phyloP scores from a whole-genome alignment of 2,797 vertebrate species.

The Apodemus agrarius region DNA sequence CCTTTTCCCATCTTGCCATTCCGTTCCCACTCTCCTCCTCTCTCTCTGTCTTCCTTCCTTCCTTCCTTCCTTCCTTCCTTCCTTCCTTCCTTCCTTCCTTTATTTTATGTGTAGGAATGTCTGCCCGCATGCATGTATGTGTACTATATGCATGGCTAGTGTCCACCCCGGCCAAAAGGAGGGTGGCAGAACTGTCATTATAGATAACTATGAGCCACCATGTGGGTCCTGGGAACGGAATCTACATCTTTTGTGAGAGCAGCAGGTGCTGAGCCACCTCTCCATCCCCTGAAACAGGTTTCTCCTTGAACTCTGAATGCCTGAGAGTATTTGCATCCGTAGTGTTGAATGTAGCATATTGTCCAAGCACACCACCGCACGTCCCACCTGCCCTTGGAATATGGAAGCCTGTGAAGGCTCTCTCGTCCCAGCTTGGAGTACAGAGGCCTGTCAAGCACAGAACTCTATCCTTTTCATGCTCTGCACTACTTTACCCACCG shows the following conservation, averaged over 20 bases:
- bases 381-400: not conserved
- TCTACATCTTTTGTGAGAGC: not conserved
- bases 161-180: not conserved
- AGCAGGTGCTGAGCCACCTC: not conserved
- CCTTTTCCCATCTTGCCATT: not conserved
- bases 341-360: not conserved
- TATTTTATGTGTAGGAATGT: not conserved
- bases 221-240: not conserved
- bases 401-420: not conserved
- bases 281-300: not conserved
- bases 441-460: not conserved
- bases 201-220: no score
- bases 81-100: no score
- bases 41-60: no score
- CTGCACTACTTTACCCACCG: not conserved
- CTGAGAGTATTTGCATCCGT: not conserved
- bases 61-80: no score
- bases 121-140: not conserved
- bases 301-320: not conserved
- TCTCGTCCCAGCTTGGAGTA: not conserved
- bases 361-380: no score
- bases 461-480: not conserved
- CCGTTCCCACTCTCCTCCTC: not conserved
- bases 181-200: not conserved
- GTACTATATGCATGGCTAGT: not conserved